Percentiles rank a stretch among this genome's conserved stretches.
These are phyloP conservation scores for Cyphomyrmex costatus DNA, from an alignment of 1,140 invertebrate species.

Conservation along the genomic window DNA sequence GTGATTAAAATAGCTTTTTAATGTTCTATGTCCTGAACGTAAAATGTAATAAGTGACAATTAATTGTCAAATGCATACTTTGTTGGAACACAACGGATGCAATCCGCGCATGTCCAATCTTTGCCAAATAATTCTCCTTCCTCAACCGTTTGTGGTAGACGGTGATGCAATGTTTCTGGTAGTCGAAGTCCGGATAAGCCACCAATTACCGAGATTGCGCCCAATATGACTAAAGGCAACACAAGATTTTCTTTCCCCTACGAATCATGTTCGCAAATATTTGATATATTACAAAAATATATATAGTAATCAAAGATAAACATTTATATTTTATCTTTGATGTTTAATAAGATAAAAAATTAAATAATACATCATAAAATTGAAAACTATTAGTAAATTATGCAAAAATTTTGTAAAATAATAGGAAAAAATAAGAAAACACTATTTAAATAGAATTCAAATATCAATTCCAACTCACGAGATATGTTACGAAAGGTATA, in stretches of 20 bases:
- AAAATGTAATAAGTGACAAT: neutral
- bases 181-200: constrained; percentile 92
- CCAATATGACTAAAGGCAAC: constrained; percentile 93
- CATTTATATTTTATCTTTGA: neutral
- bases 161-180: constrained; percentile 93
- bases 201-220: constrained; percentile 92
- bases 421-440: neutral
- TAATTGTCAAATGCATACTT: constrained; percentile 84
- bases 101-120: constrained; percentile 92
- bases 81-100: constrained; percentile 89
- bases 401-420: neutral
- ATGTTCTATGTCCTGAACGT: neutral
- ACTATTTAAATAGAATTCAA: neutral
- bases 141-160: constrained; percentile 93
- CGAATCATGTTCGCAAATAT: constrained; percentile 68
- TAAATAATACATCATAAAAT: neutral
- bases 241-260: constrained; percentile 94
- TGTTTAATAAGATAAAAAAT: neutral
- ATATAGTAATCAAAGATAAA: neutral
- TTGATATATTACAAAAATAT: constrained; percentile 1
- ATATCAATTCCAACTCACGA: constrained; percentile 88
- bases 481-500: constrained; percentile 96
- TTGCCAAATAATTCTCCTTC: constrained; percentile 96
- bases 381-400: neutral
- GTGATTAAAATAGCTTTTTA: neutral